Evolutionary conservation across 2,113 vertebrate genomes (phyloP).

Genomic region (Podiceps cristatus): DNA sequence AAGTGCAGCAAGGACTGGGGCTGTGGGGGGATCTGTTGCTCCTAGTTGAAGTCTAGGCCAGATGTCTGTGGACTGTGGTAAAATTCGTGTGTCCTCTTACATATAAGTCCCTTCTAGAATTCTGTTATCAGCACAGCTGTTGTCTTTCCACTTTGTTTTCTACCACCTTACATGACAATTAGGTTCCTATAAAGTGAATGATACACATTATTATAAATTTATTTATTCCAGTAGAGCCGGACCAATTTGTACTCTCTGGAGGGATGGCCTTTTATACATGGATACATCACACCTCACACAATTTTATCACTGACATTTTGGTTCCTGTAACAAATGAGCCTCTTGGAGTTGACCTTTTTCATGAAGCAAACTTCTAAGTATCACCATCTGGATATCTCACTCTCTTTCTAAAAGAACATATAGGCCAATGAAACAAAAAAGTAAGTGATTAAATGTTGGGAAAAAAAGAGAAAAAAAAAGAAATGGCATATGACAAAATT

Average conservation of each 20-base stretch:
- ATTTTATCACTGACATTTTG: conserved; percentile 38
- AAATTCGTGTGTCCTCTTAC: background rate
- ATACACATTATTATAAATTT: background rate
- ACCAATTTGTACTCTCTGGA: background rate
- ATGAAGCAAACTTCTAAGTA: background rate
- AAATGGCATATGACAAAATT: background rate
- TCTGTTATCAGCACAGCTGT: background rate
- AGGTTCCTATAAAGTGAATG: background rate
- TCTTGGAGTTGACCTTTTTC: conserved; percentile 33
- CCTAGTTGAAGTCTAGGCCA: background rate
- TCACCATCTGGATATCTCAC: background rate
- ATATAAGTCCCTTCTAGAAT: background rate
- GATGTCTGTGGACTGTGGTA: background rate
- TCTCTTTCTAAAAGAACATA: background rate
- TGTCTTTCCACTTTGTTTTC: background rate
- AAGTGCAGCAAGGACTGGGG: background rate
- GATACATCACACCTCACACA: background rate
- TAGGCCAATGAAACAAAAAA: background rate
- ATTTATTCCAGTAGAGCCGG: background rate
- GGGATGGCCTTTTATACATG: background rate
- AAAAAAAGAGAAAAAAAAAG: fast-evolving
- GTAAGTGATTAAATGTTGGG: background rate
- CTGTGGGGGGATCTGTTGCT: fast-evolving
- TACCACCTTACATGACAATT: background rate
- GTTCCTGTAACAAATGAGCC: conserved; percentile 5